Percentiles rank a stretch among this genome's conserved stretches.
Evolutionary conservation across 2,797 vertebrate species (phyloP).

Genomic region (Labroides dimidiatus): DNA sequence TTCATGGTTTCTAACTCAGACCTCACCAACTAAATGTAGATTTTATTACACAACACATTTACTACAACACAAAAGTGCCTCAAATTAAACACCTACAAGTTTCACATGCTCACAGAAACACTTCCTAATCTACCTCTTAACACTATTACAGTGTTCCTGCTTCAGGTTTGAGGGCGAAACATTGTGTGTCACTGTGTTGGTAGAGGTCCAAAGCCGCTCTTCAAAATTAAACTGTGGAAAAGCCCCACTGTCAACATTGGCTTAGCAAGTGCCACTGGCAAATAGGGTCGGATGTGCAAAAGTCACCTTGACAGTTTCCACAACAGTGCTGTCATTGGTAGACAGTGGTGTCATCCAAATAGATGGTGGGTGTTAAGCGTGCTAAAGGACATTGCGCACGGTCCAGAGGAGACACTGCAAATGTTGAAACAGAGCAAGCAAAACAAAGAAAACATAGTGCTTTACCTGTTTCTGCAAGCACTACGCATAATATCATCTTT

Average conservation of each 20-base stretch:
- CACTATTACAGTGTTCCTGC: slow-evolving; percentile 26
- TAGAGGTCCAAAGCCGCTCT: slow-evolving; percentile 69
- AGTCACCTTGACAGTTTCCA: slow-evolving; percentile 84
- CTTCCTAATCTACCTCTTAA: slow-evolving; percentile 34
- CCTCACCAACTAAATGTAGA: background rate
- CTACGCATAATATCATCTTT: slow-evolving; percentile 9
- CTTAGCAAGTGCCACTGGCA: slow-evolving; percentile 73
- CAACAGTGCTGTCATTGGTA: slow-evolving; percentile 68
- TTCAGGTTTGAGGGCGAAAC: slow-evolving; percentile 57
- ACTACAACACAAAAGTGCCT: slow-evolving; percentile 13
- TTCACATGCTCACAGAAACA: slow-evolving; percentile 11
- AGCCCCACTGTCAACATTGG: slow-evolving; percentile 83
- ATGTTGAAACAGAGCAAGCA: slow-evolving; percentile 40
- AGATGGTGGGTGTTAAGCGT: slow-evolving; percentile 62
- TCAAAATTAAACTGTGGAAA: slow-evolving; percentile 77
- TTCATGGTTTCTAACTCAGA: slow-evolving; percentile 8
- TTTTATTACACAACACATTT: slow-evolving; percentile 3
- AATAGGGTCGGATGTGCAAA: slow-evolving; percentile 71
- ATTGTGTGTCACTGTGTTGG: slow-evolving; percentile 67
- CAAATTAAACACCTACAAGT: slow-evolving; percentile 37
- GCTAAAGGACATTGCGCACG: slow-evolving; percentile 63
- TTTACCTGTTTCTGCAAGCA: slow-evolving; percentile 31
- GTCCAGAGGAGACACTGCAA: slow-evolving; percentile 53
- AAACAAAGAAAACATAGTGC: slow-evolving; percentile 33
- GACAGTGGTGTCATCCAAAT: slow-evolving; percentile 73